phyloP scores from a whole-genome alignment of 2,888 invertebrate species.

The Epirrhoe tristata region DNA sequence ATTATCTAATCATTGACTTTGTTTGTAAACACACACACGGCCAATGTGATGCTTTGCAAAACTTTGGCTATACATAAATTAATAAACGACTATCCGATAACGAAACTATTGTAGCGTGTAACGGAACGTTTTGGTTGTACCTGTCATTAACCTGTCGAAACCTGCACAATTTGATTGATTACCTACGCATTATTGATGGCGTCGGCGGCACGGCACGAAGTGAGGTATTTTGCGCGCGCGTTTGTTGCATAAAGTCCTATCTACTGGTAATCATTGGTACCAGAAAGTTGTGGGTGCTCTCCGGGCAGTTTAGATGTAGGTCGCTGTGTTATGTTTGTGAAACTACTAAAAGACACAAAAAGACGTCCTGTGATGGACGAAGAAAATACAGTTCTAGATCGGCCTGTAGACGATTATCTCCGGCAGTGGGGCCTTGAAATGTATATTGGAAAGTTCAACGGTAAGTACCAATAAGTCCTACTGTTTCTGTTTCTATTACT shows the following conservation, averaged over 20 bases:
- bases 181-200: too few species aligned
- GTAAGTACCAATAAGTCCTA: background rate
- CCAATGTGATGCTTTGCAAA: constrained; percentile 4
- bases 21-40: background rate
- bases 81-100: background rate
- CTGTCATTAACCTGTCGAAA: background rate
- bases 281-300: background rate
- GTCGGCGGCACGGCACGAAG: too few species aligned
- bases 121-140: constrained; percentile 6
- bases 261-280: too few species aligned
- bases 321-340: constrained; percentile 1
- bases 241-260: too few species aligned
- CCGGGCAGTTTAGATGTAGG: background rate
- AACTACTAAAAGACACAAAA: constrained; percentile 3
- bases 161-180: background rate
- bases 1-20: background rate
- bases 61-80: background rate
- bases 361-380: constrained; percentile 3
- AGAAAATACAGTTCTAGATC: background rate
- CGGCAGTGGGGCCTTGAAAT: constrained; percentile 10
- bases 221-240: background rate
- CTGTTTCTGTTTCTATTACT: too few species aligned
- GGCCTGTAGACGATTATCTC: constrained; percentile 6
- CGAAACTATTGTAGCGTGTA: constrained; percentile 4
- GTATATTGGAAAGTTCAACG: constrained; percentile 1